Base-by-base conservation (phyloP, 2,888 invertebrate genomes). In the Notodonta ziczac region DNA sequence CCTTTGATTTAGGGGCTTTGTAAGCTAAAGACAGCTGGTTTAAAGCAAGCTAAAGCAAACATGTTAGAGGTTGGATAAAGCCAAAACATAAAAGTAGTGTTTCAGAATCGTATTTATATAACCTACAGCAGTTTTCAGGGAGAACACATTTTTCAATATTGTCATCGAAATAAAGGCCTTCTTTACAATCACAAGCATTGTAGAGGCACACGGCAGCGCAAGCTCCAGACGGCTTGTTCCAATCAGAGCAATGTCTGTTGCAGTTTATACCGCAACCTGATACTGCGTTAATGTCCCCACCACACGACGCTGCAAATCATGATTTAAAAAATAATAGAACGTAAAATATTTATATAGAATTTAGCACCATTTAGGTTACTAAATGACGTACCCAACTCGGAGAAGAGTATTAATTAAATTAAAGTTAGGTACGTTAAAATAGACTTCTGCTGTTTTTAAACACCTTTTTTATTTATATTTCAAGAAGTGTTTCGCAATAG, bases 231-330 rank as follows among this genome's bases (percentile, higher is more conserved):
- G 66, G 46, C n/a, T 63, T 62, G 2, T 64, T 62, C 6, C 70
- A 57, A 56, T 81, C 70, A 9, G 70, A 69, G 57, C 84, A 82
- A 40, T 53, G 69, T 56, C 59, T 72, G 5, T 66, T 63, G 35
- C 80, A 81, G 63, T 82, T 80, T 0, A 70, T 56, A 7, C 82
- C 80, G 61, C 80, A 80, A 0, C 85, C 84, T 35, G 66, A 65
- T 55, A 40, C 12, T 7, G 74, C 78, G 54, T 77, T 72, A 5
- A 54, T 52, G 62, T 81, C 81, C 12, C 76, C 77, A 42, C 73
- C 69, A 35, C 77, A 82, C 5, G 65, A 67, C 5, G 71, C 82
- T 82, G 40, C 14, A 63, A 63, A 50, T 16, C 9, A 4, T 16
- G 16, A 48, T 14, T 6, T 16, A 50, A 50, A 16, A 16, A 50